Base-by-base conservation (phyloP, 2,888 invertebrate genomes). In the Aspidiotus rigidus region DNA sequence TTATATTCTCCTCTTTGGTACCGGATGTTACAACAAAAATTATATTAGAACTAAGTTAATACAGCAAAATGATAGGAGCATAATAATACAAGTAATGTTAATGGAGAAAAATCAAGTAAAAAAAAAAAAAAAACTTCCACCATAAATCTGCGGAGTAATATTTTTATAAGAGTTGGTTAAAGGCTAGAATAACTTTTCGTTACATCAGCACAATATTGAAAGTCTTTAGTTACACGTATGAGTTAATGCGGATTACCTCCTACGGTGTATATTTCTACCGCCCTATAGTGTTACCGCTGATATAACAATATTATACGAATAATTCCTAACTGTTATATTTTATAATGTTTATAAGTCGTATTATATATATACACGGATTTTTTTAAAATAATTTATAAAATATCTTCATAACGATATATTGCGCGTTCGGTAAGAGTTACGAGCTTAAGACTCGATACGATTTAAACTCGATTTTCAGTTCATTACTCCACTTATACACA, bases 131-230 rank as follows among this genome's bases (percentile, higher is more conserved):
- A 16, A 66, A 56, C 57, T 59, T 66, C 59, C 44, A 66, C 59
- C 66, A 66, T 66, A 66, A 66, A 66, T 66, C 66, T 66, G 66
- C 59, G 66, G 59, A 66, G 59, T 57, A 66, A 66, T 41, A 57
- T 57, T 66, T 66, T 66, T 66, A 59, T 66, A 66, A 59, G n/a
- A n/a, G 28, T 28, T 28, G 28, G 28, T 59, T 59, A 66, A 44
- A 57, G 66, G 28, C 28, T 28, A 28, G 28, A 28, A 66, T 66
- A 59, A 66, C 66, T 66, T 66, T 66, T 59, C 59, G 66, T 59
- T 66, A 59, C 66, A 66, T 66, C 66, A 59, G 66, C 59, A 39
- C 49, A 66, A n/a, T 28, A 57, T 66, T 57, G 59, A 56, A 63
- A 66, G 59, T 66, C 66, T 66, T 66, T 7, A 59, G 66, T 66